A percentile compares a stretch with the other conserved stretches of the same genome.
phyloP scores from a whole-genome alignment of 2,113 vertebrate species.

The Alosa alosa region DNA sequence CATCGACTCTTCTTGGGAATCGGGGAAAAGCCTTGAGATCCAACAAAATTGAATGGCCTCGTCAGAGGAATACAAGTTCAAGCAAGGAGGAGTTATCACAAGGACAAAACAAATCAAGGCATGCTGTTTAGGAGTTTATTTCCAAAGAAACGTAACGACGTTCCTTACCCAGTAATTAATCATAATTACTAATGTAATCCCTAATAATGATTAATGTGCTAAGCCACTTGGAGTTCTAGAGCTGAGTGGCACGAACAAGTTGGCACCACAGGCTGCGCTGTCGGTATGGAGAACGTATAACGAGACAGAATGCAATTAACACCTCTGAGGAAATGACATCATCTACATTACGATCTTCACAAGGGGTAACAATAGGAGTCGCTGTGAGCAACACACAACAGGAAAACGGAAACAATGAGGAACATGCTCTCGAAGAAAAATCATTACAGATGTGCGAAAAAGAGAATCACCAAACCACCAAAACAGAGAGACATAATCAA shows the following conservation, averaged over 20 bases:
- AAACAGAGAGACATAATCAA: background rate
- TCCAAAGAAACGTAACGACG: background rate
- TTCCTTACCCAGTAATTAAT: background rate
- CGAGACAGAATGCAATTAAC: background rate
- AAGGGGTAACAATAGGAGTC: background rate
- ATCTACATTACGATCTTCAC: background rate
- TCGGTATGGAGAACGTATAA: background rate
- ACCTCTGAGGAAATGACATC: background rate
- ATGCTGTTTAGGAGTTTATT: background rate
- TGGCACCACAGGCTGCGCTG: background rate
- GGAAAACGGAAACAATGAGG: background rate
- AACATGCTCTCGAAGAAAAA: background rate
- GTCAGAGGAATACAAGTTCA: background rate
- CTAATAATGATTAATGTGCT: background rate
- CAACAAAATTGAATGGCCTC: background rate
- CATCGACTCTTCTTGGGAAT: background rate
- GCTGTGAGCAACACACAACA: background rate
- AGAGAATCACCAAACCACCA: background rate
- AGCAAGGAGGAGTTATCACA: background rate
- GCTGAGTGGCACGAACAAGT: background rate
- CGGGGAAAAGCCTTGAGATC: background rate
- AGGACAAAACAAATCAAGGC: background rate
- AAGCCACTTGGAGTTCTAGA: background rate
- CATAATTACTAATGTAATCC: background rate
- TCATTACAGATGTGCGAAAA: background rate